phyloP scores from a whole-genome alignment of 2,888 invertebrate species.

The Andrena hattorfiana region DNA sequence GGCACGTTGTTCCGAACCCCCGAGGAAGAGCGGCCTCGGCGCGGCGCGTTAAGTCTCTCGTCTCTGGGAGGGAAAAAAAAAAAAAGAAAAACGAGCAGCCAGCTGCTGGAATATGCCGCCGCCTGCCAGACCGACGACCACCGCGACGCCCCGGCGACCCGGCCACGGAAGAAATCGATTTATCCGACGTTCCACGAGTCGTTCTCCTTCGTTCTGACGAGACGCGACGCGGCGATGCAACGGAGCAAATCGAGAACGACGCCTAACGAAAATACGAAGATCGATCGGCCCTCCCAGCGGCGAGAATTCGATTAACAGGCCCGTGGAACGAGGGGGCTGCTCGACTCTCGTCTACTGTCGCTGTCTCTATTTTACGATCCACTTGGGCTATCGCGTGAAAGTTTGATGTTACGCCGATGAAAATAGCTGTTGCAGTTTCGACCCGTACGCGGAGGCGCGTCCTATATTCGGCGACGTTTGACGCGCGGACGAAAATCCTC shows the following conservation, averaged over 20 bases:
- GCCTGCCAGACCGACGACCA: constrained; percentile 10
- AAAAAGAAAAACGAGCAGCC: background rate
- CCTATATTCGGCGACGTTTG: background rate
- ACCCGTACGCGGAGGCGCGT: background rate
- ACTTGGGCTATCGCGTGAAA: background rate
- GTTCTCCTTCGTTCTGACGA: constrained; percentile 37
- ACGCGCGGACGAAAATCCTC: background rate
- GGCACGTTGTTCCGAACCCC: constrained; percentile 54
- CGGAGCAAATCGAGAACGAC: constrained; percentile 1
- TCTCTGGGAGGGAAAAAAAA: constrained; percentile 4
- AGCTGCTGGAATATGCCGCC: constrained; percentile 13
- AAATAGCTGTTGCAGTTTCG: background rate
- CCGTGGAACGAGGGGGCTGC: background rate
- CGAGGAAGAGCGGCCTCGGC: constrained; percentile 54
- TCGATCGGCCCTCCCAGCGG: constrained; percentile 2
- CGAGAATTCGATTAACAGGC: background rate
- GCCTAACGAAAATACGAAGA: constrained; percentile 16
- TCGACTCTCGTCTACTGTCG: no score
- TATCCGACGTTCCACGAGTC: constrained; percentile 53
- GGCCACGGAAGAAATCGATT: constrained; percentile 67
- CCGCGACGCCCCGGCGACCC: constrained; percentile 23
- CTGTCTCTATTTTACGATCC: no score
- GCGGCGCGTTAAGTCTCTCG: constrained; percentile 50
- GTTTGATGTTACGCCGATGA: background rate
- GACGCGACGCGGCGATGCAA: background rate